phyloP scores from a whole-genome alignment of 2,797 vertebrate genomes.

The Limnodromus scolopaceus region DNA sequence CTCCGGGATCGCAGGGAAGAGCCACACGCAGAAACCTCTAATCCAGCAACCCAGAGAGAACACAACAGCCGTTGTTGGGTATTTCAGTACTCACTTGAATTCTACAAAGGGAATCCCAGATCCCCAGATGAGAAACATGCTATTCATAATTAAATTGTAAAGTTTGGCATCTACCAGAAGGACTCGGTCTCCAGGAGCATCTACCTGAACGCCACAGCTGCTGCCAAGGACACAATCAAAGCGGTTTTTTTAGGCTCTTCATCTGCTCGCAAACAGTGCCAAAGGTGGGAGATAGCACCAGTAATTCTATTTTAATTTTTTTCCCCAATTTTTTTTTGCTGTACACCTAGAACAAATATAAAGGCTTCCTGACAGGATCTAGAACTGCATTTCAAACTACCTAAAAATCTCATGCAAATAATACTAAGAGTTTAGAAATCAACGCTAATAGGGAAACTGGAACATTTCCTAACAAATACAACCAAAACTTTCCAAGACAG shows the following conservation, averaged over 20 bases:
- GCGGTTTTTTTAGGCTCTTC: neutral
- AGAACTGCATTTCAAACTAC: neutral
- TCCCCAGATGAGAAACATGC: neutral
- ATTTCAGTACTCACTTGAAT: neutral
- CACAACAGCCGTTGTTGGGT: neutral
- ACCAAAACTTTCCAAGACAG: constrained; percentile 35
- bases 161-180: neutral
- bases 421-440: neutral
- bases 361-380: neutral
- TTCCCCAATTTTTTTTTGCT: neutral
- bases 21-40: fast-evolving
- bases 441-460: neutral
- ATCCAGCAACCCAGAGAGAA: neutral
- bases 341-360: neutral
- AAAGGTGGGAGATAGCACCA: neutral
- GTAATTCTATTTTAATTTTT: neutral
- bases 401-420: neutral
- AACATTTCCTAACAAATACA: constrained; percentile 21
- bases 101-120: neutral
- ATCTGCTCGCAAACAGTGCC: neutral
- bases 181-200: neutral
- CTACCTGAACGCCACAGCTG: neutral
- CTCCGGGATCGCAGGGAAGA: fast-evolving
- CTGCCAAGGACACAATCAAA: neutral
- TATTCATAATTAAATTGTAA: neutral